Percentiles rank a stretch among this genome's conserved stretches.
Evolutionary conservation across 2,888 invertebrate species (phyloP).

Genomic region (Meliscaeva auricollis): DNA sequence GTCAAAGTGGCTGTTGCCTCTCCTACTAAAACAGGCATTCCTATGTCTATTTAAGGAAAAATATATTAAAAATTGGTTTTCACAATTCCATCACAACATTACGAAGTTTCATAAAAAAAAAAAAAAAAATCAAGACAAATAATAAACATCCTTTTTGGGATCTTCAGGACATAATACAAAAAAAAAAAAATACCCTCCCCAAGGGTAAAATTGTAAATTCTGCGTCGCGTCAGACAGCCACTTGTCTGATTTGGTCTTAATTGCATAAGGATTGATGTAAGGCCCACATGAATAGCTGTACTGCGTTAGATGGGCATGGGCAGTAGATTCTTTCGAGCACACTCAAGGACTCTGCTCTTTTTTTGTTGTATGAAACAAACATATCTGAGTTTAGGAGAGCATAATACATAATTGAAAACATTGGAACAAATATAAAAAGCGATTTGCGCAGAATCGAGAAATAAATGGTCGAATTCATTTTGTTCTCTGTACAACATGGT

Average conservation of each 20-base stretch:
- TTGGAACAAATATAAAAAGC: not conserved
- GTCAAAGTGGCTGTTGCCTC: too few species aligned
- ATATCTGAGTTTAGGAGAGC: not conserved
- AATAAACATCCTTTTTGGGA: not conserved
- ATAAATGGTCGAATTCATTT: conserved; percentile 32
- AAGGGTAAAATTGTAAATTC: conserved; percentile 67
- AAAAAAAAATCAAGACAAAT: not conserved
- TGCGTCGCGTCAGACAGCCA: conserved; percentile 74
- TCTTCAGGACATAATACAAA: conserved; percentile 23
- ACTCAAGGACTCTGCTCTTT: conserved; percentile 42
- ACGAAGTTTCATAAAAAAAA: not conserved
- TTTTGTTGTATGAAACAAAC: conserved; percentile 4
- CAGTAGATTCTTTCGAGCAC: conserved; percentile 41
- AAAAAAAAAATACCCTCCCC: conserved; percentile 55
- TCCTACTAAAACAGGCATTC: too few species aligned
- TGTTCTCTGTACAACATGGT: not conserved
- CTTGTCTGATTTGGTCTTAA: conserved; percentile 76
- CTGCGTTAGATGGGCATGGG: conserved; percentile 47
- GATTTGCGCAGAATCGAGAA: conserved; percentile 45
- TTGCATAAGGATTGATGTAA: conserved; percentile 75
- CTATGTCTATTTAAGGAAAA: too few species aligned
- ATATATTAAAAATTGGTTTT: too few species aligned
- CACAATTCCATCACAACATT: not conserved
- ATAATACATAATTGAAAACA: not conserved
- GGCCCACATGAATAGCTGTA: conserved; percentile 70